Evolutionary conservation across 2,888 invertebrate species (phyloP), one percentile per base, ranked within the genome.

Genomic region (Corythucha ciliata): DNA sequence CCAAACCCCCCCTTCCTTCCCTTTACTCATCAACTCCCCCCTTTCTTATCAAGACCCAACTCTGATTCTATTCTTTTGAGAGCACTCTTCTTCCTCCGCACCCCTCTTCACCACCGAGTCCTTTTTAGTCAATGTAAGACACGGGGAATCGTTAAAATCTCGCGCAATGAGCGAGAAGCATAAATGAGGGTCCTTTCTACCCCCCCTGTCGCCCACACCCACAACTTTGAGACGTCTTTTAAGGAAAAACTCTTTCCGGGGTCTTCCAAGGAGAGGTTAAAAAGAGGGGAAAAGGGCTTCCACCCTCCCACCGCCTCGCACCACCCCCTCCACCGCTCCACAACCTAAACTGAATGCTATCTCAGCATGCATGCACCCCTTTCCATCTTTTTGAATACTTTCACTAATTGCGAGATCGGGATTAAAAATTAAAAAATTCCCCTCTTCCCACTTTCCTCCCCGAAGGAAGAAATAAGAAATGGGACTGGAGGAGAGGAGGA

Each of bases 141-240:
- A 48, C 49, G 52, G 51, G n/a, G 53, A 58, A 57, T 58, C 58
- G 58, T 58, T 57, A 58, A 58, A 58, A 58, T 58, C 58, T 58
- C 57, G 58, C 58, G 55, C 57, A 54, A 57, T 57, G 57, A 56
- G 57, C 57, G 57, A 54, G 55, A 58, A 57, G 54, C 55, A 57
- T 55, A 58, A 58, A 58, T 46, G 46, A 46, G 46, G 32, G 27
- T 29, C 42, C 29, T 29, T 24, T 41, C 41, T 26, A 27, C 32
- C n/a, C n/a, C n/a, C n/a, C n/a, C n/a, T n/a, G n/a, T n/a, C 20
- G n/a, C 45, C 45, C 2, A 21, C 20, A 1, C 20, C 29, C 45
- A 7, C 42, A 21, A 21, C 22, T 24, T 10, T 32, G 21, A 20
- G 32, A 33, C 57, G 21, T 45, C 32, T 29, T 18, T 21, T 24